Base-by-base conservation (phyloP, 2,797 vertebrate genomes). In the Platyrinchus mystaceus region DNA sequence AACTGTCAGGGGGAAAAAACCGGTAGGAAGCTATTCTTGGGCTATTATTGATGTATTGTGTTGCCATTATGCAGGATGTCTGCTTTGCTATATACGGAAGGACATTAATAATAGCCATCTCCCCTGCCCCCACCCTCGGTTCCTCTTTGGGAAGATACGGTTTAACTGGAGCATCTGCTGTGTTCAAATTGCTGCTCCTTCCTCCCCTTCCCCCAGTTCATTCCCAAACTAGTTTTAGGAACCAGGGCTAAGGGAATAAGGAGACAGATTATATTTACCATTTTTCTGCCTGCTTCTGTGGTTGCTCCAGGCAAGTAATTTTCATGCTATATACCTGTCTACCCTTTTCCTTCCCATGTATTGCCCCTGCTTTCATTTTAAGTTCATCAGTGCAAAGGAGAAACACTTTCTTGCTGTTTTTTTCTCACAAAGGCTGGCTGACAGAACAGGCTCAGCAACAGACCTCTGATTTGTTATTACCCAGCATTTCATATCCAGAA, bases 11-110 rank as follows among this genome's bases (percentile, higher is more conserved):
- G 95, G 91, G 9, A 86, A 94, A 96, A 87, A 96, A 95, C 32
- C 32, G 50, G 87, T 95, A 91, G 93, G 91, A 92, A 96, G 91
- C 84, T 87, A 86, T 97, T 97, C 94, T 93, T 94, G 88, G 94
- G 83, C 89, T 75, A 90, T 94, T 97, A 95, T 89, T 91, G 95
- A 95, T 90, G 86, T 89, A 94, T 93, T 96, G 67, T 91, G 89
- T 90, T 94, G 86, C 89, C 94, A 84, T 95, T 96, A 90, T 94
- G 78, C 90, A 67, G 75, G 74, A 86, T 92, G 78, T 77, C 94
- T 93, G 90, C 92, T 96, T 94, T 93, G 89, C 95, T 97, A 96
- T 84, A 63, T 89, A 82, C 59, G 46, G 77, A 95, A 84, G 83
- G 81, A 66, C 52, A 87, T 82, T 89, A 95, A 93, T 96, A 96